Percentiles rank a stretch among this genome's conserved stretches.
Conservation (phyloP, 2,888 invertebrate species). For the Drosophila borborema region DNA sequence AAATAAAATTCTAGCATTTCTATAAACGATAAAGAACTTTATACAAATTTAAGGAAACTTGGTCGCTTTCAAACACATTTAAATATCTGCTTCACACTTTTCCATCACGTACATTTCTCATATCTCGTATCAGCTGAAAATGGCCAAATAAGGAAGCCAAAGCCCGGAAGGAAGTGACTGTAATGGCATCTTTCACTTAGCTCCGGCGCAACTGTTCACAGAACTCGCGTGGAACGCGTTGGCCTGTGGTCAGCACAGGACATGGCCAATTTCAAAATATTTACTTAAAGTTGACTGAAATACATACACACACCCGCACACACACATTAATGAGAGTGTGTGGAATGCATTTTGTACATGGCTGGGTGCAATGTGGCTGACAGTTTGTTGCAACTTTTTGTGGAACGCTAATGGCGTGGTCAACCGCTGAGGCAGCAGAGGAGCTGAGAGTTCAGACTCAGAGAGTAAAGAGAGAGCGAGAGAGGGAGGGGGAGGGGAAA, state of each 20-base stretch:
- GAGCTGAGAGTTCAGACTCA: background rate
- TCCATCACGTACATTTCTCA: slow-evolving; percentile 28
- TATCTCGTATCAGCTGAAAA: slow-evolving; percentile 20
- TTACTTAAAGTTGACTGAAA: slow-evolving; percentile 71
- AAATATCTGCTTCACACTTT: slow-evolving; percentile 17
- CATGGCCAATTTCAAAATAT: slow-evolving; percentile 82
- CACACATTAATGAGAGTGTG: slow-evolving; percentile 55
- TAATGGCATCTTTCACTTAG: slow-evolving; percentile 68
- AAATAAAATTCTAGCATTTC: too few species aligned
- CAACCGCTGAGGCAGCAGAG: slow-evolving; percentile 27
- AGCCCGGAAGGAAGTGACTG: slow-evolving; percentile 51
- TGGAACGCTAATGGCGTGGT: slow-evolving; percentile 73
- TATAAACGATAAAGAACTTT: too few species aligned
- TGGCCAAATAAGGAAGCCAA: slow-evolving; percentile 43
- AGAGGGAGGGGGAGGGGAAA: background rate
- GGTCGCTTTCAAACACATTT: background rate
- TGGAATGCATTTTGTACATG: slow-evolving; percentile 48
- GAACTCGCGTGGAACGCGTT: slow-evolving; percentile 49
- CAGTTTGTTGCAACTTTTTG: slow-evolving; percentile 70
- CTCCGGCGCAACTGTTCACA: slow-evolving; percentile 50
- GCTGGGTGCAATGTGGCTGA: slow-evolving; percentile 46
- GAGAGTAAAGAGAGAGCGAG: background rate
- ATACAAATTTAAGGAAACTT: background rate
- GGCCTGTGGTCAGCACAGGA: slow-evolving; percentile 58
- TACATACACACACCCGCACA: slow-evolving; percentile 16